Conservation (phyloP, 2,888 invertebrate species). For the Dicyrtomina minuta region DNA sequence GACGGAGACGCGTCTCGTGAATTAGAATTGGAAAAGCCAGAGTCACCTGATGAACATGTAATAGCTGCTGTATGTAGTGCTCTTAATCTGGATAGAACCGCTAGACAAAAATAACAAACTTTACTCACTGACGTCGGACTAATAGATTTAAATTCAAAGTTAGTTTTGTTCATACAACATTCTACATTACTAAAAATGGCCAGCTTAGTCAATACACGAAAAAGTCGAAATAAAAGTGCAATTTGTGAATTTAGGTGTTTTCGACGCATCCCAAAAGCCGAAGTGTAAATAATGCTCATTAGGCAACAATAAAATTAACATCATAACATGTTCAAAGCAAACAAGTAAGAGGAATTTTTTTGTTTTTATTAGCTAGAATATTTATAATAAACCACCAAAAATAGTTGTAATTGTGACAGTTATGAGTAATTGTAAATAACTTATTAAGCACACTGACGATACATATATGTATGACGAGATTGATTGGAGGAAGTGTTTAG, state of each 20-base stretch:
- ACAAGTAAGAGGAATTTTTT: not conserved
- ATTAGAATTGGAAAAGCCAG: conserved; percentile 15
- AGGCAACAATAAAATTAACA: not conserved
- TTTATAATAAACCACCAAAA: not conserved
- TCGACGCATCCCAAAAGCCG: not conserved
- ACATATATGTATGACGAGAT: no score
- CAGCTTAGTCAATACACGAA: not conserved
- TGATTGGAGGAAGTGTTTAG: no score
- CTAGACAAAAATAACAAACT: conserved; percentile 4
- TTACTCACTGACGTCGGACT: no score
- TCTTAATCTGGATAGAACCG: conserved; percentile 16
- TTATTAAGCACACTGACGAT: no score
- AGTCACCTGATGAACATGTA: not conserved
- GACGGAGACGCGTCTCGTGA: conserved; percentile 11
- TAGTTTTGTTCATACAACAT: no score
- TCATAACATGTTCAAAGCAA: not conserved
- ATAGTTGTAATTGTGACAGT: no score
- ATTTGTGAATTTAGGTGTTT: not conserved
- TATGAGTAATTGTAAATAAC: no score
- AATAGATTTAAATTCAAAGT: no score
- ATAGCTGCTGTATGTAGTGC: conserved; percentile 4
- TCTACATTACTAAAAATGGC: no score
- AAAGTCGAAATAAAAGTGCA: not conserved
- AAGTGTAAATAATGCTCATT: not conserved
- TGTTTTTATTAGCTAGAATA: not conserved